These are phyloP conservation scores for Proctacanthus coquilletti DNA, from an alignment of 1,140 invertebrate species.

Conservation along the genomic window DNA sequence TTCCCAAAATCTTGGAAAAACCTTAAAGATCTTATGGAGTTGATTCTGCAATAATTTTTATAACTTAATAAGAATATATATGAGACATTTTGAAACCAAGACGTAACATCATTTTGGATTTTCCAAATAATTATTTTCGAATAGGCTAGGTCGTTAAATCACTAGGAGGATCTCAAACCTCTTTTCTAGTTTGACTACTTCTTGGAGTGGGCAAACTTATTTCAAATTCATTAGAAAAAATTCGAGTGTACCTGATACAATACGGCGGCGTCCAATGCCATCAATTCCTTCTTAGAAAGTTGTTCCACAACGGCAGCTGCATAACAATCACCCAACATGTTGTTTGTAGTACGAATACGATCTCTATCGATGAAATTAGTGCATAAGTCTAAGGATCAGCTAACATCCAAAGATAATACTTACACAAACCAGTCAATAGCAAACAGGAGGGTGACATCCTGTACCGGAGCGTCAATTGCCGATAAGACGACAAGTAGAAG, in stretches of 20 bases:
- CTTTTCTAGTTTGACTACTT: not conserved
- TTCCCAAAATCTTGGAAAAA: too few species aligned
- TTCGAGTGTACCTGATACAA: constrained; percentile 33
- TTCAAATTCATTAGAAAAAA: not conserved
- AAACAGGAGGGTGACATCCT: constrained; percentile 71
- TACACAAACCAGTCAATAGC: constrained; percentile 85
- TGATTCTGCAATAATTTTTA: too few species aligned
- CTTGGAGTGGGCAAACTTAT: too few species aligned
- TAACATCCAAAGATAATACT: constrained; percentile 39
- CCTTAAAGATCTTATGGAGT: too few species aligned
- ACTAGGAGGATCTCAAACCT: not conserved
- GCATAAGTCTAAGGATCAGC: not conserved
- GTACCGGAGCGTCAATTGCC: constrained; percentile 64
- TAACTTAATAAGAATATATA: too few species aligned
- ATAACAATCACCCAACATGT: constrained; percentile 78
- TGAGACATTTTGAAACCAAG: too few species aligned
- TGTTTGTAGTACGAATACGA: constrained; percentile 73
- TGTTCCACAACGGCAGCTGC: constrained; percentile 72
- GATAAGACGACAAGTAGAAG: constrained; percentile 71
- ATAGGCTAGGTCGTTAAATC: too few species aligned
- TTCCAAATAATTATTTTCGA: too few species aligned
- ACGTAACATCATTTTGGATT: too few species aligned
- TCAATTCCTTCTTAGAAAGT: constrained; percentile 64
- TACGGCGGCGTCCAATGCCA: constrained; percentile 49
- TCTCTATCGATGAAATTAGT: constrained; percentile 41